Base-by-base conservation (phyloP, 2,113 vertebrate genomes). In the Corvus cornix region DNA sequence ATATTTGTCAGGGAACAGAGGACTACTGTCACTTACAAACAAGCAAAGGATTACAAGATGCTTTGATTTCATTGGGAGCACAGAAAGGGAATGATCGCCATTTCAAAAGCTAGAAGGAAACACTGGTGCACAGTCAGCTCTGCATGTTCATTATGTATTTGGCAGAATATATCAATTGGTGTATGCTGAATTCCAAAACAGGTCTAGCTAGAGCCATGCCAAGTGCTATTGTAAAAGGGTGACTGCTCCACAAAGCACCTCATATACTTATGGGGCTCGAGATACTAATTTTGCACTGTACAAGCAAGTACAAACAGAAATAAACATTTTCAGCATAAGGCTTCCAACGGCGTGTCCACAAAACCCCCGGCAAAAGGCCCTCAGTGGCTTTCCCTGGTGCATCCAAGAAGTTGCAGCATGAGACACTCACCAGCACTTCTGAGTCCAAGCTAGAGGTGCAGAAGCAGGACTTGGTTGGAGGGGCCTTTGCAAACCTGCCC, bases 331-430 rank as follows among this genome's bases (percentile, higher is more conserved):
- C 52, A 43, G 66, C 6, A 4, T 7, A 44, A 83, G 23, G 52
- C 8, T 80, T 77, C 39, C n/a, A 16, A 39, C 0, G 0, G 17
- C 0, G 0, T 0, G 0, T 6, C 28, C 53, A 49, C 26, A 81
- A 79, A 84, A 27, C 6, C 30, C 20, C 55, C 0, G 0, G 10
- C 44, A 60, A 66, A 88, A 86, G 16, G 49, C 46, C 27, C 52
- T 83, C 1, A 0, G 9, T 69, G 58, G 33, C 41, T 70, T 80
- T 75, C 16, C 33, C 30, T n/a, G 14, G 5, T 16, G 28, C 58
- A 68, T 21, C n/a, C 52, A 30, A 85, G 75, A n/a, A 53, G 53
- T 1, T 3, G 1, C 52, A 73, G 30, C 0, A 0, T 11, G 33
- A 83, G 75, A 56, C 18, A 7, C 1, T 2, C 35, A 7, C 11